A percentile compares a stretch with the other conserved stretches of the same genome.
Evolutionary conservation across 2,888 invertebrate species (phyloP).

Genomic region (Caenorhabditis sp.): DNA sequence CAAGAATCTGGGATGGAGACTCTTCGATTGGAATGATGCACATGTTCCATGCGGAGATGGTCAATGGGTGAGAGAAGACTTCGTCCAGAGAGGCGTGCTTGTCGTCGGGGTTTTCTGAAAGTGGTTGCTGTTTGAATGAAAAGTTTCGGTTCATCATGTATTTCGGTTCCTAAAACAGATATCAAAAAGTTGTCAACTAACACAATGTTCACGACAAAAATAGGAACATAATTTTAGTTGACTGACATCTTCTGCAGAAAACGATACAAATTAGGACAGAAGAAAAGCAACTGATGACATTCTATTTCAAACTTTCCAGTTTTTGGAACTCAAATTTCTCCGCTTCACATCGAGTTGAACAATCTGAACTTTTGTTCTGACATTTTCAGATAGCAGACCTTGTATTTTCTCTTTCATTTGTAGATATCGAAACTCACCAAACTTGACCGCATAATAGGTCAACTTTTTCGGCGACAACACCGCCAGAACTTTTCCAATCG

Average conservation of each 20-base stretch:
- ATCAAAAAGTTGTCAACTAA: too few relatives aligned
- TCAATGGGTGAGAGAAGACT: constrained; percentile 64
- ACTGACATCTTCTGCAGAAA: too few relatives aligned
- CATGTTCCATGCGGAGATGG: constrained; percentile 69
- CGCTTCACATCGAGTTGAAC: too few relatives aligned
- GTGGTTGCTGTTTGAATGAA: not conserved
- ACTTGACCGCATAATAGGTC: constrained; percentile 41
- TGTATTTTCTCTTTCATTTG: not conserved
- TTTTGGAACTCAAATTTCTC: too few relatives aligned
- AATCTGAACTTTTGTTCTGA: not conserved
- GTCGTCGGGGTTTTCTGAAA: constrained; percentile 42
- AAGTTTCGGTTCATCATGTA: too few relatives aligned
- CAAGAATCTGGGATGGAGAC: constrained; percentile 52
- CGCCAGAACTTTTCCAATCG: constrained; percentile 38
- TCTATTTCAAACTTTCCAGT: too few relatives aligned
- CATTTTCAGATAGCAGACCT: not conserved
- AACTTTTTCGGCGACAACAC: constrained; percentile 53
- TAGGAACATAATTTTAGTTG: too few relatives aligned
- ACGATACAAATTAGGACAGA: too few relatives aligned
- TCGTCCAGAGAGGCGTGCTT: constrained; percentile 50
- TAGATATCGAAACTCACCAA: constrained; percentile 51
- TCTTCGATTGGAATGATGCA: constrained; percentile 51
- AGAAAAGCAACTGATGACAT: too few relatives aligned
- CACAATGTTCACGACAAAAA: too few relatives aligned
- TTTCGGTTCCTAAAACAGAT: too few relatives aligned